Evolutionary conservation across 2,888 invertebrate species (phyloP).

Genomic region (Congeria kusceri): DNA sequence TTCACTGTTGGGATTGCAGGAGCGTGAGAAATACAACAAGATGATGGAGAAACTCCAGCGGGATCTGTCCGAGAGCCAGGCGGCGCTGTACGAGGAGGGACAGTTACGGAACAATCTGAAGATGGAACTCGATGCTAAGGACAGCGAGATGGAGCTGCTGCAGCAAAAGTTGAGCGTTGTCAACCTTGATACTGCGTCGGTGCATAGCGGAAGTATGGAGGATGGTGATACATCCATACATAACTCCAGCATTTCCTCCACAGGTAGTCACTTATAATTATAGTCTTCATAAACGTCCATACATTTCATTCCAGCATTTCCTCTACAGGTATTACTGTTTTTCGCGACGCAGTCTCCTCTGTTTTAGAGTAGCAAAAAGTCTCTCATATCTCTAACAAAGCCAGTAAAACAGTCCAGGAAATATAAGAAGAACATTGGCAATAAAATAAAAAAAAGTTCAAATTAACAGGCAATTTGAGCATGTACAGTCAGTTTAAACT

Average conservation of each 20-base stretch:
- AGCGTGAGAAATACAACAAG: constrained; percentile 97
- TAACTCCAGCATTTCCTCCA: constrained; percentile 59
- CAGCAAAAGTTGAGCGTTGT: constrained; percentile 91
- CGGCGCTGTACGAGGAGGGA: constrained; percentile 90
- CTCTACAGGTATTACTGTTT: too few relatives aligned
- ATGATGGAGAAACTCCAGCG: constrained; percentile 93
- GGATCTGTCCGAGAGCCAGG: constrained; percentile 94
- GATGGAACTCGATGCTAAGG: constrained; percentile 99
- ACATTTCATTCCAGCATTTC: too few relatives aligned
- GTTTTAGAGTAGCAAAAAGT: not conserved
- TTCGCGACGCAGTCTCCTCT: too few relatives aligned
- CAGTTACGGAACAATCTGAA: constrained; percentile 90
- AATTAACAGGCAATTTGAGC: too few relatives aligned
- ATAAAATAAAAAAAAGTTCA: too few relatives aligned
- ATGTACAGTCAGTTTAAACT: too few relatives aligned
- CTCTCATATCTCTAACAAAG: too few relatives aligned
- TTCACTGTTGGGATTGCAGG: too few relatives aligned
- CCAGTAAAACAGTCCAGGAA: too few relatives aligned
- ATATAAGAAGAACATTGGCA: too few relatives aligned
- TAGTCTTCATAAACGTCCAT: too few relatives aligned
- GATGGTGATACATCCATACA: constrained; percentile 57
- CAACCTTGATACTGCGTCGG: constrained; percentile 94
- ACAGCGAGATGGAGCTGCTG: constrained; percentile 97
- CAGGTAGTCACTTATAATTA: constrained; percentile 22
- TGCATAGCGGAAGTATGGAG: constrained; percentile 90